Evolutionary conservation across 2,888 invertebrate species (phyloP), one percentile per base, ranked within the genome.

Genomic region (Muscina levida): DNA sequence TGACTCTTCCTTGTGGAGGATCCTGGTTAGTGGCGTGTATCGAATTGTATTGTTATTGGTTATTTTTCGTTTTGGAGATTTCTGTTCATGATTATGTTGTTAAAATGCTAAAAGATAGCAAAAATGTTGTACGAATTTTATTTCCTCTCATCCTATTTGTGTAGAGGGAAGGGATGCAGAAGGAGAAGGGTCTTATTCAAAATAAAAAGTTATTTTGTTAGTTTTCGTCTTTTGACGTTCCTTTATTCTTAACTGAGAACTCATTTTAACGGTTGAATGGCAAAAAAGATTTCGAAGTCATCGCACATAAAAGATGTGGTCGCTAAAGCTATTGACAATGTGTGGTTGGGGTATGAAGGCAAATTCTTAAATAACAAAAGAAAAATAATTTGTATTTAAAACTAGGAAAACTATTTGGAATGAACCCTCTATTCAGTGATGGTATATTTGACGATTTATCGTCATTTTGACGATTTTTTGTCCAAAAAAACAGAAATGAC

Each of bases 11-110:
- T 31, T 37, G 2, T 8, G 70, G 44, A 71, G 62, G 65, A 15
- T 76, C 62, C 19, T 56, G 42, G 15, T 62, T 74, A 66, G 57
- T 79, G 71, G 62, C 31, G 37, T 68, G 19, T 24, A 70, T 75
- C 13, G 62, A 31, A 57, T 65, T 65, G 56, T 48, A 57, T 73
- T 72, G 39, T 62, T 73, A 68, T 68, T 56, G 17, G 37, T 5
- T 68, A 46, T 62, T 72, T 42, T 72, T 67, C n/a, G 59, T 57
- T 67, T 51, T n/a, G 8, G 67, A 68, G 76, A 72, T 70, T 70
- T 76, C 77, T 77, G 77, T 71, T 59, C 42, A 42, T 81, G 77
- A 77, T 80, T 77, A 71, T 80, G 37, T 73, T 73, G 74, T 53
- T 53, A 53, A 53, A 53, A 53, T 53, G 24, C 53, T 53, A 48